A percentile compares a stretch with the other conserved stretches of the same genome.
Evolutionary conservation across 2,888 invertebrate genomes (phyloP).

Genomic region (Eurytoma californica): DNA sequence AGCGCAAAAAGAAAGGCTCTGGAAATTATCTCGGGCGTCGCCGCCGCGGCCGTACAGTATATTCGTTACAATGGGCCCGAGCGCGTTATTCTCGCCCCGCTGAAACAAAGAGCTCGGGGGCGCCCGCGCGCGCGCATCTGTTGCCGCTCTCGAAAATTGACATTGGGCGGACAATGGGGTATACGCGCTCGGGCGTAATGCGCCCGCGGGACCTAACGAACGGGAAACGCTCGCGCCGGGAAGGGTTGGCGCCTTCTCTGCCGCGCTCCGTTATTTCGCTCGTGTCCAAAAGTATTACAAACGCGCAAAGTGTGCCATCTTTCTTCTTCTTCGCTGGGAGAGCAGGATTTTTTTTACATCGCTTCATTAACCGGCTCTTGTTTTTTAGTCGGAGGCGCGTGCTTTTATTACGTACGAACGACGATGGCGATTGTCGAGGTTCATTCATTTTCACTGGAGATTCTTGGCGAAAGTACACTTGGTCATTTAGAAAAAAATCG

Average conservation of each 20-base stretch:
- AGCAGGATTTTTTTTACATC: background rate
- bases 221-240: constrained; percentile 10
- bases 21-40: constrained; percentile 18
- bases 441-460: too few relatives aligned
- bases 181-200: constrained; percentile 9
- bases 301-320: background rate
- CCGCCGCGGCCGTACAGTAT: constrained; percentile 1
- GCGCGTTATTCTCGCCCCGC: background rate
- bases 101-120: constrained; percentile 21
- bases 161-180: constrained; percentile 15
- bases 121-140: constrained; percentile 24
- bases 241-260: background rate
- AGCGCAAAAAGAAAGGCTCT: background rate
- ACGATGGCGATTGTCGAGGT: too few relatives aligned
- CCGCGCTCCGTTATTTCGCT: background rate
- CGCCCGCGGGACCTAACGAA: constrained; percentile 10
- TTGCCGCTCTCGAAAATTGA: constrained; percentile 22
- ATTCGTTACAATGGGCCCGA: background rate
- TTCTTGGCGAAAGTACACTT: too few relatives aligned
- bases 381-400: too few relatives aligned
- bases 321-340: background rate
- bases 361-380: too few relatives aligned
- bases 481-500: too few relatives aligned
- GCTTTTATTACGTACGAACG: too few relatives aligned
- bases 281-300: background rate